These are phyloP conservation scores for Pseudococcus viburni DNA, from an alignment of 2,888 invertebrate genomes.

Conservation along the genomic window DNA sequence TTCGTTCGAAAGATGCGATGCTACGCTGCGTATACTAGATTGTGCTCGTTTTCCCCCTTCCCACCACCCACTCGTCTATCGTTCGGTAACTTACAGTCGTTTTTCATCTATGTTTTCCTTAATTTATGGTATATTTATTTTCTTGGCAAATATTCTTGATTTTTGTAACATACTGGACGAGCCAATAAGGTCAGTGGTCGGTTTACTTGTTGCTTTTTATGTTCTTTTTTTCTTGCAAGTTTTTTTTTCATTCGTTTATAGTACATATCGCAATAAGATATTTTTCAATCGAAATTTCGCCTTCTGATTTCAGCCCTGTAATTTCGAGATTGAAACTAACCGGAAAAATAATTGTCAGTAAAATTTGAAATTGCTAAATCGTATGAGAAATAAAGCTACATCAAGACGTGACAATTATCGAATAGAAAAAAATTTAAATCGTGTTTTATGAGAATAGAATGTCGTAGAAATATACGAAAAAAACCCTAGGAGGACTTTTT, in stretches of 20 bases:
- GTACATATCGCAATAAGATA: neutral
- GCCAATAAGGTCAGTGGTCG: slow-evolving; percentile 23
- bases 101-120: neutral
- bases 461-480: no score
- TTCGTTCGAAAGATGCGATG: neutral
- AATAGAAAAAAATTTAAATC: no score
- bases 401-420: no score
- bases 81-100: neutral
- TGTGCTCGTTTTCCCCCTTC: neutral
- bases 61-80: neutral
- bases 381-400: no score
- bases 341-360: no score
- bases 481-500: no score
- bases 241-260: neutral
- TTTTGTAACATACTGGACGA: neutral
- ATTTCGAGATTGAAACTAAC: no score
- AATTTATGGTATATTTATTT: neutral
- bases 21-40: neutral
- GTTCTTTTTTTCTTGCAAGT: neutral
- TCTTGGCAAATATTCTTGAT: slow-evolving; percentile 31
- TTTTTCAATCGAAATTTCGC: no score
- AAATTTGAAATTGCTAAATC: no score
- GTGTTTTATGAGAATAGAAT: no score
- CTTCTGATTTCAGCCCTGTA: no score
- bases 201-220: neutral